Percentiles rank a stretch among this genome's conserved stretches.
Conservation (phyloP, 1,140 invertebrate species). For the Ylistrum balloti region DNA sequence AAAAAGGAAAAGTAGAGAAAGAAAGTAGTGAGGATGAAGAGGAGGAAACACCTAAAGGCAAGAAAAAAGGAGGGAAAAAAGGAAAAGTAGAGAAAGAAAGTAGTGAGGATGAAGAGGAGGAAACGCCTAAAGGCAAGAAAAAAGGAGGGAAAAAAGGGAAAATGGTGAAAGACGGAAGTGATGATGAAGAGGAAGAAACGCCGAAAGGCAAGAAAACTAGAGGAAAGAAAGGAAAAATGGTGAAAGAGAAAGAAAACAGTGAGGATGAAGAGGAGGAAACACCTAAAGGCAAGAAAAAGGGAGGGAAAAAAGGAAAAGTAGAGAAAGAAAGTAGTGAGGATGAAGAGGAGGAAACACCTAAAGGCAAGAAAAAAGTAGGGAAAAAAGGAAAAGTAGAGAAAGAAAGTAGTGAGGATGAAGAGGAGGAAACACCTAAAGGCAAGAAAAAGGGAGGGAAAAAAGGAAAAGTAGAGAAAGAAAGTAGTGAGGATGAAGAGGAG, state of each 20-base stretch:
- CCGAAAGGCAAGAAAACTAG: conserved; percentile 1
- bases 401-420: too few species aligned
- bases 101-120: conserved; percentile 63
- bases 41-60: conserved; percentile 35
- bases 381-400: neutral
- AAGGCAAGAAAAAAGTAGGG: conserved; percentile 28
- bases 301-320: neutral
- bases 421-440: neutral
- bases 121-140: conserved; percentile 68
- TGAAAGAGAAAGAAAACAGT: neutral
- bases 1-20: neutral
- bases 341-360: neutral
- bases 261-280: conserved; percentile 70
- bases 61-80: conserved; percentile 2
- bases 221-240: neutral
- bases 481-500: conserved; percentile 7
- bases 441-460: conserved; percentile 31
- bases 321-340: conserved; percentile 20
- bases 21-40: neutral
- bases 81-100: conserved; percentile 17
- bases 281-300: conserved; percentile 61
- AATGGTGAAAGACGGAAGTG: neutral
- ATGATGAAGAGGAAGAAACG: conserved; percentile 25
- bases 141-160: neutral
- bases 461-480: too few species aligned